Evolutionary conservation across 2,888 invertebrate genomes (phyloP), one percentile per base, ranked within the genome.

Genomic region (Nasonia oneida): DNA sequence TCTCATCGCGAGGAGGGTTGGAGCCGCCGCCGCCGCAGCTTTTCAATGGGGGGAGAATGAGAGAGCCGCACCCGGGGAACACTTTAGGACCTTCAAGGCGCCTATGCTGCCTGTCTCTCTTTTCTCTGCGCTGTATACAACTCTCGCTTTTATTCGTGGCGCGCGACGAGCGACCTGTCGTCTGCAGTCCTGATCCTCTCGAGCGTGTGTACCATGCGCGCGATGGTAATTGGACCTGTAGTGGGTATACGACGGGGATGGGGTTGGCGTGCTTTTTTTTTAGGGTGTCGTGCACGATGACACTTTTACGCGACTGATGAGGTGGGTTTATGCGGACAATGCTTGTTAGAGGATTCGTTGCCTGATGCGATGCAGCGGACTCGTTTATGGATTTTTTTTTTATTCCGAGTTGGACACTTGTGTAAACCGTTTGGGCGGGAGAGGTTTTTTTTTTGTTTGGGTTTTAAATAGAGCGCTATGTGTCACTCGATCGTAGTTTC

Each of bases 11-110:
- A 29, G 39, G 33, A 50, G 29, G 12, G 50, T 29, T 15, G 53
- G 10, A n/a, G n/a, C 29, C 12, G 47, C 3, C 14, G 50, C 1
- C 14, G 50, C 14, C 3, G 75, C 15, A 12, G 29, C 74, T 53
- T 80, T 81, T 23, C 47, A 75, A 75, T 42, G 3, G 8, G 33
- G 47, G 79, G 33, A 50, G 18, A 50, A 12, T 37, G 4, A 42
- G 39, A 18, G 39, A 50, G 61, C 14, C 75, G 75, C 33, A n/a
- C 37, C 73, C 33, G 33, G 10, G 53, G 50, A 78, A 64, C 15
- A 76, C 76, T 78, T 64, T 47, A 33, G 78, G 47, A 67, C 78
- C 67, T 78, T 67, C 12, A 67, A 78, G 78, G 78, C 64, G 47
- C 67, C 47, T 29, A 29, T 29, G 29, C 50, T 6, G 29, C 14